These are phyloP conservation scores for Rhea pennata DNA, from an alignment of 2,113 vertebrate species.

Conservation along the genomic window DNA sequence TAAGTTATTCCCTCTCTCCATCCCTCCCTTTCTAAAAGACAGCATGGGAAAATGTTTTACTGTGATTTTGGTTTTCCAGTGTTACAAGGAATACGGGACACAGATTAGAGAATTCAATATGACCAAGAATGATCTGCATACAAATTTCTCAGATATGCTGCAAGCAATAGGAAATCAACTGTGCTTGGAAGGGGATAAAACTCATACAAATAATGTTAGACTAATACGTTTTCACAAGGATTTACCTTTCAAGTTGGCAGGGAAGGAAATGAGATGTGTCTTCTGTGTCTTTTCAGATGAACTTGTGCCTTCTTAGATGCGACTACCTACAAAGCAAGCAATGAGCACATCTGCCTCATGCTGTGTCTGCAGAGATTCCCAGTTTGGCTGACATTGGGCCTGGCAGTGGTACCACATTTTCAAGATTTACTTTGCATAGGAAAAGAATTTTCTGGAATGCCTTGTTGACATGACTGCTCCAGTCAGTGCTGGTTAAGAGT, in stretches of 20 bases:
- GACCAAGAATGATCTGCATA: slow-evolving; percentile 12
- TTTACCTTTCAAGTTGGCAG: neutral
- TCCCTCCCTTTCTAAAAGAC: neutral
- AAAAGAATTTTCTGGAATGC: neutral
- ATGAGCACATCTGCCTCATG: neutral
- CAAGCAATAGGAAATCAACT: neutral
- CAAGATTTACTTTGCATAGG: neutral
- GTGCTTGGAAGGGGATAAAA: neutral
- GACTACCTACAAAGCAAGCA: neutral
- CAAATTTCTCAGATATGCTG: neutral
- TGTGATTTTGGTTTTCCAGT: slow-evolving; percentile 13
- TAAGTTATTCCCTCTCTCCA: neutral
- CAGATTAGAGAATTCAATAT: neutral
- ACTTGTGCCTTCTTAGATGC: neutral
- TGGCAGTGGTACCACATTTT: neutral
- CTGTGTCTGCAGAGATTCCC: neutral
- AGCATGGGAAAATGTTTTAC: neutral
- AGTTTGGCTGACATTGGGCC: neutral
- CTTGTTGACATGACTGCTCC: neutral
- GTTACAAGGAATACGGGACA: neutral
- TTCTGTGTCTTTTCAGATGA: neutral
- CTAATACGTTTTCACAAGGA: neutral
- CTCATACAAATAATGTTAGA: neutral
- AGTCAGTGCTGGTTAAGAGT: neutral
- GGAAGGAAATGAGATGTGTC: neutral